Conservation (phyloP, 2,113 vertebrate genomes). For the Isurus oxyrinchus region DNA sequence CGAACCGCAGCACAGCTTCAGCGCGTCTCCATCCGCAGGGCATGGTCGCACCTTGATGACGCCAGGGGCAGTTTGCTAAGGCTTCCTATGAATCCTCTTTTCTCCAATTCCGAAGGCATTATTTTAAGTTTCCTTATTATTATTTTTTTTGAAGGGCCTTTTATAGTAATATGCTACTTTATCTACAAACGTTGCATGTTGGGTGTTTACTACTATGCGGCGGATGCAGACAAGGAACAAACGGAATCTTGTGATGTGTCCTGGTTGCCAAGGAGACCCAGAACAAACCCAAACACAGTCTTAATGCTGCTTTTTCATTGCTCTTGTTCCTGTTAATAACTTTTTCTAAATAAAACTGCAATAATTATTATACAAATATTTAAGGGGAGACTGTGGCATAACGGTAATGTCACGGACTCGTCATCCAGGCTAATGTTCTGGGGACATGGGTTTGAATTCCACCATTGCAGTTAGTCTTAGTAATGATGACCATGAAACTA, state of each 20-base stretch:
- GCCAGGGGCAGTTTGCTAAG: neutral
- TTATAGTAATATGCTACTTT: neutral
- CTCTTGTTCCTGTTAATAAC: neutral
- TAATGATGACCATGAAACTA: no score
- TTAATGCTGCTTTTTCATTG: neutral
- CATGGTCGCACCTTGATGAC: neutral
- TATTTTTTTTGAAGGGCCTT: neutral
- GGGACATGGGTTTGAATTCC: no score
- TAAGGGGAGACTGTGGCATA: no score
- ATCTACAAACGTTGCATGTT: neutral
- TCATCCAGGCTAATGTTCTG: no score
- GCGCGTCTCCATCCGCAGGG: neutral
- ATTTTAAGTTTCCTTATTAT: neutral
- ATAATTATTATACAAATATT: neutral
- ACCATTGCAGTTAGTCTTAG: no score
- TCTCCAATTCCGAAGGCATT: neutral
- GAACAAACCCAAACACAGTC: constrained; percentile 39
- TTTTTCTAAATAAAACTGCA: neutral
- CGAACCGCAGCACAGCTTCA: neutral
- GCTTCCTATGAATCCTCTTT: neutral
- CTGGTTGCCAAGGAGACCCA: constrained; percentile 40
- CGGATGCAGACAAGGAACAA: neutral
- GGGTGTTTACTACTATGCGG: neutral
- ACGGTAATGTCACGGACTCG: no score
- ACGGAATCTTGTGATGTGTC: constrained; percentile 20